A percentile compares a stretch with the other conserved stretches of the same genome.
phyloP scores from a whole-genome alignment of 2,113 vertebrate species.

The Aspidoscelis tigris region DNA sequence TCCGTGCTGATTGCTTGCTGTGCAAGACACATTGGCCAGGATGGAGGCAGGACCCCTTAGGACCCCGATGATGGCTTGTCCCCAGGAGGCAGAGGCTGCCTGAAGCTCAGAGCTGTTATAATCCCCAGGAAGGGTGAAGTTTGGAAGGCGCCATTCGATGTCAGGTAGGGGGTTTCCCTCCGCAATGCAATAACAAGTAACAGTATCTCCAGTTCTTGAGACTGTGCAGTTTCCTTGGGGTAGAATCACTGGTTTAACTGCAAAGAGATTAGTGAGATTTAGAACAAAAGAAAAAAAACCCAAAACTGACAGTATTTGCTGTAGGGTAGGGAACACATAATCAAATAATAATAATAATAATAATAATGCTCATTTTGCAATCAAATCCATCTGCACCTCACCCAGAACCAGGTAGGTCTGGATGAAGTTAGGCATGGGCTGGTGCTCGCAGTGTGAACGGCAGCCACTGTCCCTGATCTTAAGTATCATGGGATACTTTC shows the following conservation, averaged over 20 bases:
- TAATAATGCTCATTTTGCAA: too few relatives aligned
- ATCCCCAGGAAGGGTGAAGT: constrained; percentile 20
- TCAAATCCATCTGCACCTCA: too few relatives aligned
- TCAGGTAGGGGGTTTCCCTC: constrained; percentile 76
- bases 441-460: too few relatives aligned
- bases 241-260: constrained; percentile 29
- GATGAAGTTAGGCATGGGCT: too few relatives aligned
- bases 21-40: constrained; percentile 22
- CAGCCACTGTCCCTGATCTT: too few relatives aligned
- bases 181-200: constrained; percentile 71
- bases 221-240: constrained; percentile 67
- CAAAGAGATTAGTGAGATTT: background rate
- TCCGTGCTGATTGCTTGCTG: constrained; percentile 28
- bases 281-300: background rate
- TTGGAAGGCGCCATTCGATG: constrained; percentile 79
- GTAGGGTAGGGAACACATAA: too few relatives aligned
- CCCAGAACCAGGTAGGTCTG: too few relatives aligned
- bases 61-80: constrained; percentile 52
- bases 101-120: constrained; percentile 18
- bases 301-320: too few relatives aligned
- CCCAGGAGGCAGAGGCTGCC: constrained; percentile 31
- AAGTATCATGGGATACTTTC: too few relatives aligned
- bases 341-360: too few relatives aligned
- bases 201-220: constrained; percentile 40
- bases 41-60: constrained; percentile 27